A percentile compares a stretch with the other conserved stretches of the same genome.
Conservation (phyloP, 1,140 invertebrate species). For the Saccostrea cuccullata region DNA sequence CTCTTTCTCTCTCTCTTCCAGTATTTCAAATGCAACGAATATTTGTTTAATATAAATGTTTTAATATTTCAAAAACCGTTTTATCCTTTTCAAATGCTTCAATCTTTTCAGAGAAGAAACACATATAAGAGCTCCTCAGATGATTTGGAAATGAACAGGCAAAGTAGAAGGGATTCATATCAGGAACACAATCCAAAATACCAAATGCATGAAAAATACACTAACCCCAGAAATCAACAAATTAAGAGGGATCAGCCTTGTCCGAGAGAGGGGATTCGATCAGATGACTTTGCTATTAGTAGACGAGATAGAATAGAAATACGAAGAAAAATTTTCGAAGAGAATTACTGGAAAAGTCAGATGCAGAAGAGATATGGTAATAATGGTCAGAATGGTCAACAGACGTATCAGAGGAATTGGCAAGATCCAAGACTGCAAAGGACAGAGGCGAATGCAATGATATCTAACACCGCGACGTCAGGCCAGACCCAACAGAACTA, state of each 20-base stretch:
- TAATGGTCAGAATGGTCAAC: background rate
- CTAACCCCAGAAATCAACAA: background rate
- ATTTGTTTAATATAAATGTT: no score
- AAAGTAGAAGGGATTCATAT: no score
- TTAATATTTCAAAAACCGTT: no score
- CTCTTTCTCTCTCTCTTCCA: background rate
- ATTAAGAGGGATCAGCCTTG: background rate
- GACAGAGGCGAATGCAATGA: background rate
- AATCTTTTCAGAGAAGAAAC: no score
- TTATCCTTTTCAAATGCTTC: no score
- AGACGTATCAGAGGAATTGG: background rate
- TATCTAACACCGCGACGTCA: background rate
- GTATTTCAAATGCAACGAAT: no score
- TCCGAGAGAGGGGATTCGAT: background rate
- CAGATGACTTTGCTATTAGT: background rate
- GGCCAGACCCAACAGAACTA: background rate
- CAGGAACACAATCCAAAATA: no score
- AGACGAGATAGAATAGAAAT: background rate
- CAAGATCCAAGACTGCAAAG: background rate
- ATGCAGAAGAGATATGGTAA: background rate
- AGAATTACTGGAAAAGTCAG: slow-evolving; percentile 18
- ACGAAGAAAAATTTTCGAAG: slow-evolving; percentile 16
- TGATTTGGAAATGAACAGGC: no score
- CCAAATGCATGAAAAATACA: background rate
- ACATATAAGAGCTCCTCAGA: no score